phyloP scores from a whole-genome alignment of 2,113 vertebrate genomes.

The Nymphicus hollandicus region DNA sequence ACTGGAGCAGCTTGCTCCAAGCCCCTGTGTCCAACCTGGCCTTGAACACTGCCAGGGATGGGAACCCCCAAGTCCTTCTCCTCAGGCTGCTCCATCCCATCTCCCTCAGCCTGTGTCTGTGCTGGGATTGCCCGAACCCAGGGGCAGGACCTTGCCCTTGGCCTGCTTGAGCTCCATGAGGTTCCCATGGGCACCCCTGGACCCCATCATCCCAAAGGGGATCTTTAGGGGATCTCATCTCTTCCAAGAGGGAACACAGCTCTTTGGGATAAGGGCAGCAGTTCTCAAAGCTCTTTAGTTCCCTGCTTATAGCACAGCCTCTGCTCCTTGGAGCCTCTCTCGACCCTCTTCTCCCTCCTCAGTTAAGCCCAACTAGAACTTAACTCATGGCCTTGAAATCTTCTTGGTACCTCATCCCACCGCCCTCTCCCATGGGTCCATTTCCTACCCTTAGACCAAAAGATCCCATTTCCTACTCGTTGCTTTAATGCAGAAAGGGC shows the following conservation, averaged over 20 bases:
- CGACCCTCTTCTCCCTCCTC: not conserved
- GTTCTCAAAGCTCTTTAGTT: not conserved
- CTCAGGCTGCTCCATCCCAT: not conserved
- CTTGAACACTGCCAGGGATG: not conserved
- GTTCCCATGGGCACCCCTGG: not conserved
- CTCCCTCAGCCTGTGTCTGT: not conserved
- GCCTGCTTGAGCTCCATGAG: not conserved
- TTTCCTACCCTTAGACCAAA: not conserved
- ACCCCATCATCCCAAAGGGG: not conserved
- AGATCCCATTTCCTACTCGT: rapidly evolving
- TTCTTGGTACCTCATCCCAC: not conserved
- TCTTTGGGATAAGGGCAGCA: not conserved
- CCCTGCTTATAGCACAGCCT: not conserved
- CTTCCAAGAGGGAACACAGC: not conserved
- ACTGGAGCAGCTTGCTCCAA: not conserved
- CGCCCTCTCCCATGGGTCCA: rapidly evolving
- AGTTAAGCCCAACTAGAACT: not conserved
- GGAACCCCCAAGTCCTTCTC: not conserved
- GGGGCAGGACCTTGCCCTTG: not conserved
- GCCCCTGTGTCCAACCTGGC: not conserved
- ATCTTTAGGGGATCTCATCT: not conserved
- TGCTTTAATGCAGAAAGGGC: not conserved
- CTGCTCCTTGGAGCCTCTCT: not conserved
- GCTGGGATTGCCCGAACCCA: not conserved
- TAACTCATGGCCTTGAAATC: not conserved